phyloP scores from a whole-genome alignment of 2,113 vertebrate genomes.

The Notiomystis cincta region DNA sequence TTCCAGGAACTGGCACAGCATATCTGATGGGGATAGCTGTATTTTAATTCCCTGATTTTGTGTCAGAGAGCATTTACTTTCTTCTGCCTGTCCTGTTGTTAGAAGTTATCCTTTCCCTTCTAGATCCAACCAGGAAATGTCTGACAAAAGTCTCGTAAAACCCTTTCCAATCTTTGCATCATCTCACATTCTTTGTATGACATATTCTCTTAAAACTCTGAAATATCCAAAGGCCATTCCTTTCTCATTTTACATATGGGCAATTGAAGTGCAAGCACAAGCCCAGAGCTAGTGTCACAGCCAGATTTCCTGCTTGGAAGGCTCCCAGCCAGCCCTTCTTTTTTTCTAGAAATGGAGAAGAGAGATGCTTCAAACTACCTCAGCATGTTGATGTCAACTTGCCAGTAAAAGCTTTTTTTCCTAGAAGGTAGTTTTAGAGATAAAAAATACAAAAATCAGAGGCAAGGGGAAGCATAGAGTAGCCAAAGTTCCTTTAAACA shows the following conservation, averaged over 20 bases:
- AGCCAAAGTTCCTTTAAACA: neutral
- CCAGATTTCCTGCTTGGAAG: neutral
- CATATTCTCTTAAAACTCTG: neutral
- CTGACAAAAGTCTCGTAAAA: neutral
- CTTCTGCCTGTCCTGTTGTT: neutral
- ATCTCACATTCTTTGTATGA: neutral
- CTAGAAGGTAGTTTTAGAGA: neutral
- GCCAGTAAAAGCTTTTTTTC: neutral
- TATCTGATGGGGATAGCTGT: neutral
- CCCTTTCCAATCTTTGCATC: neutral
- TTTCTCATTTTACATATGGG: neutral
- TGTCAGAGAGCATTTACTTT: neutral
- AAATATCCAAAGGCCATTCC: neutral
- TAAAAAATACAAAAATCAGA: accelerated
- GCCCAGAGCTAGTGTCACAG: neutral
- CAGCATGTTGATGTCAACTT: neutral
- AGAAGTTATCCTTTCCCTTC: neutral
- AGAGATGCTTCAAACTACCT: neutral
- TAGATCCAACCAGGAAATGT: neutral
- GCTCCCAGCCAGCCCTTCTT: neutral
- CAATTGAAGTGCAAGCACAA: neutral
- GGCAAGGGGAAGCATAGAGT: accelerated
- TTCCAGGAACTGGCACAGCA: neutral
- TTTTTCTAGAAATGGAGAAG: neutral
- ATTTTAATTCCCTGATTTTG: neutral